phyloP scores from a whole-genome alignment of 2,888 invertebrate genomes.

The Acanthosoma haemorrhoidale region DNA sequence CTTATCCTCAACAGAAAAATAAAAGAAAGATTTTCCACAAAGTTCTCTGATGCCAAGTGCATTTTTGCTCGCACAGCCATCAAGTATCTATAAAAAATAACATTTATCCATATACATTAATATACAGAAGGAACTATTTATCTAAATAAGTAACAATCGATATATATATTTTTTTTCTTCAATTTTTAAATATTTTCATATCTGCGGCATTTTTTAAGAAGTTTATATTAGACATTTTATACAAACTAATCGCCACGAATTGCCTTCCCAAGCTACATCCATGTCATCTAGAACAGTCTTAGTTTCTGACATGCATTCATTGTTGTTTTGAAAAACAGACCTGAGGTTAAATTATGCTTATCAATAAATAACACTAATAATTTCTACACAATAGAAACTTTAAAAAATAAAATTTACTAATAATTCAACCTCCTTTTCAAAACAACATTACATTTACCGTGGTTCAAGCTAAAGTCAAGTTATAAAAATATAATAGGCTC shows the following conservation, averaged over 20 bases:
- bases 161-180: not conserved
- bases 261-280: constrained; percentile 6
- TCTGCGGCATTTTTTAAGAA: not conserved
- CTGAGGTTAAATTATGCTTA: not conserved
- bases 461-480: too few relatives aligned
- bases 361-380: not conserved
- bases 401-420: not conserved
- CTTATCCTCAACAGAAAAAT: constrained; percentile 24
- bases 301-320: not conserved
- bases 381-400: not conserved
- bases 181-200: not conserved
- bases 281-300: constrained; percentile 10
- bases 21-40: constrained; percentile 16
- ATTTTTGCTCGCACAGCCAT: constrained; percentile 21
- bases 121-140: constrained; percentile 22
- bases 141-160: not conserved
- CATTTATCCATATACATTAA: constrained; percentile 16
- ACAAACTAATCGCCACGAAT: not conserved
- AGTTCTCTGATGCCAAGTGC: constrained; percentile 21
- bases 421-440: not conserved
- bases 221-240: not conserved
- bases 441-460: not conserved
- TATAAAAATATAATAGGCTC: too few relatives aligned
- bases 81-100: constrained; percentile 21
- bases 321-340: not conserved